Percentiles rank a stretch among this genome's conserved stretches.
These are phyloP conservation scores for Vollenhovia emeryi DNA, from an alignment of 1,140 invertebrate genomes.

Conservation along the genomic window DNA sequence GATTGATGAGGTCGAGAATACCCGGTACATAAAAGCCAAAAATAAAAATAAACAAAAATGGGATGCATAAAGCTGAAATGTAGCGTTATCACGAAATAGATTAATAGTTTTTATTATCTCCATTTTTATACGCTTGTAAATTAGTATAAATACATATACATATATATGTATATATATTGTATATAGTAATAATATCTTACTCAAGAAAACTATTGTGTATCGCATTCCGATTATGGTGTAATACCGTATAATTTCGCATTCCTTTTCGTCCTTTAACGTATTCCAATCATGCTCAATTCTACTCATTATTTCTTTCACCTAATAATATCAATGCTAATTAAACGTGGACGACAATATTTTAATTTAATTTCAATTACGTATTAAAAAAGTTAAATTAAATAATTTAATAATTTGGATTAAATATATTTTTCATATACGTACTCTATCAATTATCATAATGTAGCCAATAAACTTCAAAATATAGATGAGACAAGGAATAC, in stretches of 20 bases:
- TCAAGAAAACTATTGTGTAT: constrained; percentile 3
- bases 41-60: background rate
- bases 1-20: constrained; percentile 1
- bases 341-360: background rate
- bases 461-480: background rate
- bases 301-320: background rate
- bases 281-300: constrained; percentile 12
- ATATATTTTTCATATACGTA: background rate
- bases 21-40: background rate
- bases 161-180: too few relatives aligned
- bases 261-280: constrained; percentile 1
- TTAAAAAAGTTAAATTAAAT: background rate
- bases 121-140: background rate
- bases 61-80: background rate
- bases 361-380: background rate
- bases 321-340: background rate
- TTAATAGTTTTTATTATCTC: too few relatives aligned
- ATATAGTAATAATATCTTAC: too few relatives aligned
- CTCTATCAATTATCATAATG: background rate
- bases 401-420: background rate
- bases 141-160: too few relatives aligned
- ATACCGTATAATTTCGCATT: constrained; percentile 11
- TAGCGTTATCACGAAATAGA: too few relatives aligned
- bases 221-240: constrained; percentile 12
- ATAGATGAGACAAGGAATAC: constrained; percentile 6